Percentiles rank a stretch among this genome's conserved stretches.
These are phyloP conservation scores for Hypercompe scribonia DNA, from an alignment of 2,888 invertebrate species.

Conservation along the genomic window DNA sequence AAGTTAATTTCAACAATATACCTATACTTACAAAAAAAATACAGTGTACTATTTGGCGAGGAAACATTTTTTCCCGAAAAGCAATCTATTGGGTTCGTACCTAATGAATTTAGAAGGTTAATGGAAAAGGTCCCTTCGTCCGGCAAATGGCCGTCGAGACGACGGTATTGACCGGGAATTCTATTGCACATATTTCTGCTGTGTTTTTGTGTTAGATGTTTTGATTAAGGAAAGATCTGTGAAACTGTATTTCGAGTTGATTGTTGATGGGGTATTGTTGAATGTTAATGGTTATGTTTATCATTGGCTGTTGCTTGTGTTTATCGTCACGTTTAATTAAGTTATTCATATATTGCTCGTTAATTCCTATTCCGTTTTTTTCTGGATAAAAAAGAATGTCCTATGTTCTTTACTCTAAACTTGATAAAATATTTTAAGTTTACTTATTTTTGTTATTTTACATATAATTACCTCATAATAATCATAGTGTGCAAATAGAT, in stretches of 20 bases:
- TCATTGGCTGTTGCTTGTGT: too few species aligned
- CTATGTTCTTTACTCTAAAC: too few species aligned
- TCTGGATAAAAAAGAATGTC: too few species aligned
- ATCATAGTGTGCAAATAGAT: too few species aligned
- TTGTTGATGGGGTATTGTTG: not conserved
- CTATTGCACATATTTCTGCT: slow-evolving; percentile 29
- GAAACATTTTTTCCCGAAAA: slow-evolving; percentile 65
- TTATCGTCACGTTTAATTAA: too few species aligned
- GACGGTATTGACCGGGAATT: slow-evolving; percentile 41
- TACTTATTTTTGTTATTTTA: too few species aligned
- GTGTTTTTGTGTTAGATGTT: slow-evolving; percentile 35
- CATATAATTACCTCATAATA: too few species aligned
- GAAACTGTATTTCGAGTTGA: not conserved
- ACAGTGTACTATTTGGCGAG: slow-evolving; percentile 39
- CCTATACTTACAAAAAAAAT: slow-evolving; percentile 16
- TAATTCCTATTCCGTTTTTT: too few species aligned
- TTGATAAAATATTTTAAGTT: too few species aligned
- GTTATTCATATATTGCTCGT: too few species aligned
- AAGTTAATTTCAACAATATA: slow-evolving; percentile 8
- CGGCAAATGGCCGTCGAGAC: slow-evolving; percentile 41
- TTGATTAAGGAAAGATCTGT: slow-evolving; percentile 29
- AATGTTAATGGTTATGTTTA: not conserved
- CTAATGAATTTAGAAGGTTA: slow-evolving; percentile 69
- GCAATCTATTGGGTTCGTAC: slow-evolving; percentile 57
- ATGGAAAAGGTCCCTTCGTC: slow-evolving; percentile 48